Evolutionary conservation across 2,888 invertebrate species (phyloP), one percentile per base, ranked within the genome.

Genomic region (Eumerus sabulonum): DNA sequence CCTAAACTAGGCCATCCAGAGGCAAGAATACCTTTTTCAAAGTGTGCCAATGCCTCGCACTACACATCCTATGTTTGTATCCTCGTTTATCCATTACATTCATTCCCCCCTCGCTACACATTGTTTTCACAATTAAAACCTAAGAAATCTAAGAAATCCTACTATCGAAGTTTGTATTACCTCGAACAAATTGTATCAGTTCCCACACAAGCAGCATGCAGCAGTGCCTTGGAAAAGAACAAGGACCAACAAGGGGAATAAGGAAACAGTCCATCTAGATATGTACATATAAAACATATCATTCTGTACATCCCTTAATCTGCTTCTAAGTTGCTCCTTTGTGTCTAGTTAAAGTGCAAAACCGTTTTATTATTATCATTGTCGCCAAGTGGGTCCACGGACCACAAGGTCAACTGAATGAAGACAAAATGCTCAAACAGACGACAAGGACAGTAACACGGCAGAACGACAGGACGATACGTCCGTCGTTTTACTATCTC

Each of bases 351-450:
- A 79, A 79, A 79, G 79, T 74, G 79, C 79, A 79, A 79, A 74
- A 79, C 79, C 79, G 74, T 79, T 79, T 79, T 79, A 74, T 79
- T 79, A 79, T 79, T 63, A 79, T 79, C 79, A 79, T 79, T 74
- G 79, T 70, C 59, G 35, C 74, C 79, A 79, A 79, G 77, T 79
- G 77, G 74, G 77, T 68, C 76, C 53, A 54, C 48, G 71, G 59
- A 67, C 77, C 73, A 73, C 62, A 60, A 64, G 68, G 68, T 73
- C 73, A 67, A 27, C 63, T 50, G 42, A 59, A 44, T 47, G 45
- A 54, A 67, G 62, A 63, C 42, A 63, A 68, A 72, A 63, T 51
- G 63, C 14, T 36, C 36, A 59, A 51, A 59, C 13, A 14, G 35
- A 27, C 27, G 27, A 27, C 27, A 27, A n/a, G n/a, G n/a, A n/a